Percentiles rank a stretch among this genome's conserved stretches.
Evolutionary conservation across 2,113 vertebrate species (phyloP).

Genomic region (Myotis davidii): DNA sequence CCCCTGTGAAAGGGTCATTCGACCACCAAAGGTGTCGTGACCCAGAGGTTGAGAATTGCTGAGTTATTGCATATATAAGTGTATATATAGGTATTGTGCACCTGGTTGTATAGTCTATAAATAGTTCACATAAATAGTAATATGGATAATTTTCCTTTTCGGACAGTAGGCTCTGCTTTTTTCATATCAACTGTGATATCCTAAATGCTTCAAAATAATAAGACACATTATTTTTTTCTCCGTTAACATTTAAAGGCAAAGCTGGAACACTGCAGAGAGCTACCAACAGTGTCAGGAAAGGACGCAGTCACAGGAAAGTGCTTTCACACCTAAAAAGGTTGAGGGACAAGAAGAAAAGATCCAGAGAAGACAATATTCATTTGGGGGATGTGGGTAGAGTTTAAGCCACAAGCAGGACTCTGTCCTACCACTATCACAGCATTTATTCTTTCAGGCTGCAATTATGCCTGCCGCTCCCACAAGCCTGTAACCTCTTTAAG

Average conservation of each 20-base stretch:
- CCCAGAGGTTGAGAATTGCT: no score
- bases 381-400: not conserved
- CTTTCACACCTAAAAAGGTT: not conserved
- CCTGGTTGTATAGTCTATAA: not conserved
- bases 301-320: not conserved
- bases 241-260: slow-evolving; percentile 22
- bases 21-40: no score
- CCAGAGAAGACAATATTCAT: no score
- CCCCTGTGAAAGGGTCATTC: no score
- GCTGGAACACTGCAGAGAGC: not conserved
- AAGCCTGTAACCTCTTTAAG: not conserved
- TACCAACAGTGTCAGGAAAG: not conserved
- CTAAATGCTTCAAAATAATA: slow-evolving; percentile 41
- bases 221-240: slow-evolving; percentile 1
- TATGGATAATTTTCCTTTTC: not conserved
- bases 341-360: no score
- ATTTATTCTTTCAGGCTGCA: slow-evolving; percentile 49
- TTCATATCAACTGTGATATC: not conserved
- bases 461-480: not conserved
- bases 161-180: not conserved
- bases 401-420: not conserved
- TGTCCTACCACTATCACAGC: slow-evolving; percentile 4
- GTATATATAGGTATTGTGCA: not conserved
- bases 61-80: not conserved
- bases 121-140: not conserved